Conservation (phyloP, 2,797 vertebrate species). For the Caiman crocodilus region DNA sequence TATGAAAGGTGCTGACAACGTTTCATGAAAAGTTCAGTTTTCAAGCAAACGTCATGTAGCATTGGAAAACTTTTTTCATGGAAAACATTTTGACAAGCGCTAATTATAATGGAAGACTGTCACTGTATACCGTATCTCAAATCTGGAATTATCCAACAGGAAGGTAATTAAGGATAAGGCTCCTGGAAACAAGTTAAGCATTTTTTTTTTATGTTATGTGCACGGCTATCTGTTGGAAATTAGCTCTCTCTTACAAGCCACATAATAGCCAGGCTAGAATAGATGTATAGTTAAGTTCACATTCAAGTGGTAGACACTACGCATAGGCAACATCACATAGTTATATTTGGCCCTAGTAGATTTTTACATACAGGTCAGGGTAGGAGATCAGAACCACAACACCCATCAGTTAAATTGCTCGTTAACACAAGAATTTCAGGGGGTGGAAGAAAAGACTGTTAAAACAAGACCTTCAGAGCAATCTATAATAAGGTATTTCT, state of each 20-base stretch:
- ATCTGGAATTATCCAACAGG: conserved; percentile 62
- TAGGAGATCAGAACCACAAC: conserved; percentile 14
- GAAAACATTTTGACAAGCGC: conserved; percentile 50
- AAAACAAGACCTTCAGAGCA: conserved; percentile 65
- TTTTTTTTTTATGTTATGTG: conserved; percentile 55
- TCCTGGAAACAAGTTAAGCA: conserved; percentile 68
- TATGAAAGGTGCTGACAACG: background rate
- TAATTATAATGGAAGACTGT: conserved; percentile 67
- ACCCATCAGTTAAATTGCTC: conserved; percentile 47
- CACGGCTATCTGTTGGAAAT: conserved; percentile 47
- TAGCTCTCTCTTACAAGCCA: conserved; percentile 27
- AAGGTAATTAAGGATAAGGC: conserved; percentile 73
- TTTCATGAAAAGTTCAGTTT: background rate
- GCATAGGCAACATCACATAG: fast-evolving
- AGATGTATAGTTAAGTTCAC: background rate
- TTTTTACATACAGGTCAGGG: background rate
- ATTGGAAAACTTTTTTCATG: conserved; percentile 12
- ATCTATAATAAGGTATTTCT: conserved; percentile 47
- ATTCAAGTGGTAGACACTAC: background rate
- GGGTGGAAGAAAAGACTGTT: conserved; percentile 46
- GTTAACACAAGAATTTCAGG: conserved; percentile 33
- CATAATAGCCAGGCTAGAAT: conserved; percentile 16
- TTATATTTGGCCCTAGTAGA: background rate
- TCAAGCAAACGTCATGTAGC: conserved; percentile 20
- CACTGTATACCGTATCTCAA: conserved; percentile 20